Evolutionary conservation across 2,797 vertebrate genomes (phyloP), one percentile per base, ranked within the genome.

Genomic region (Leptatherina wallacei): DNA sequence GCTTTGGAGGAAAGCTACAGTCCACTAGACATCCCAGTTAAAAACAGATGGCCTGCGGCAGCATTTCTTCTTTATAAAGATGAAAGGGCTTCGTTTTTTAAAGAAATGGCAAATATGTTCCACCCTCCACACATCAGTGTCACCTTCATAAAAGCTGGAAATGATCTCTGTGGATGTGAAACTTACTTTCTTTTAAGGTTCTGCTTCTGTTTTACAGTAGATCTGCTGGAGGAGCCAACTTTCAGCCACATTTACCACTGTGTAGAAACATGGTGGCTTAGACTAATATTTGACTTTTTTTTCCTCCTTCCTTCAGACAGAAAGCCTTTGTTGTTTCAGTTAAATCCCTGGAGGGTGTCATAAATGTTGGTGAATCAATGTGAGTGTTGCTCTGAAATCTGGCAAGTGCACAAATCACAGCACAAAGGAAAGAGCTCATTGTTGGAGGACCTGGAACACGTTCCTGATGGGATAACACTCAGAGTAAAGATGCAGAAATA

Each of bases 271-370:
- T 13, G 66, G 62, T 71, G 65, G 75, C 67, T 73, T 67, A 81
- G 55, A 71, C 76, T 84, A 85, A 85, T 88, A 85, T 85, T 81
- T 85, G 61, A 79, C 54, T 29, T 62, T n/a, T 22, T 65, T 65
- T 61, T 27, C 0, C 7, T 3, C 24, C 35, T 1, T 61, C 22
- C 57, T 73, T 32, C 55, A 82, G 67, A 74, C 77, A 85, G 80
- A 86, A 54, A 82, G 62, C 42, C 67, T 65, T 86, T 75, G 83
- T 87, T 87, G 83, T 89, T 82, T 78, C 61, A 73, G 78, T 84
- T 69, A 32, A 78, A 74, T 63, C 59, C 73, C 73, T 75, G 0
- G 35, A 80, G 73, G 80, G 64, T 77, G 84, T 82, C 73, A 68
- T 78, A 81, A 85, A 88, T 36, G 65, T 68, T 54, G 65, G 59